Base-by-base conservation (phyloP, 2,888 invertebrate genomes). In the Folsomia candida region DNA sequence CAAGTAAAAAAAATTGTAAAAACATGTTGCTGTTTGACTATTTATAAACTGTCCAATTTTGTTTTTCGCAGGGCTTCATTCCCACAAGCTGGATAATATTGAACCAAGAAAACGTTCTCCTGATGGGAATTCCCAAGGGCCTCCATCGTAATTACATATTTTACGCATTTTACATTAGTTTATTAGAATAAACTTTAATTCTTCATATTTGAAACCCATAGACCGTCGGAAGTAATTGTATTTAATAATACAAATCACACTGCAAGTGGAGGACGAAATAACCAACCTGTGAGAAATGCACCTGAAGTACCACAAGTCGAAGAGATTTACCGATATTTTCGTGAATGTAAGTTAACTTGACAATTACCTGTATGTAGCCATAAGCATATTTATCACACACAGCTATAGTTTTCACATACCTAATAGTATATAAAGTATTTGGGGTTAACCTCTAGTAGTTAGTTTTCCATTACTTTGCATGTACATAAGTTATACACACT, bases 221-320 rank as follows among this genome's bases (percentile, higher is more conserved):
- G 71, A 22, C 76, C 76, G 58, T 71, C 75, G 28, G 76, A 76
- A 70, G 76, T 76, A 22, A 71, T 76, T 67, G 76, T 76, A 24
- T 76, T 76, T 64, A 76, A 76, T 64, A 76, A 73, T 63, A 73
- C 73, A 20, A 72, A 72, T 60, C 73, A 76, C 37, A 27, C 59
- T n/a, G 67, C 69, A 26, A 65, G 62, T 63, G 75, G 75, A 47
- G 67, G 51, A 11, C 26, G 70, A 22, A 68, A 65, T 37, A 20
- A 54, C 11, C 72, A 71, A 37, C 60, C 47, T 20, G 14, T n/a
- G 11, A 67, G 69, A 20, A 67, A 51, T 47, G 62, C 71, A 29
- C 76, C 76, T 18, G 73, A 76, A 66, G 76, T 76, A 54, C 73
- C 76, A 14, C 76, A 76, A 47, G 70, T 69, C 28, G 76, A 76